A percentile compares a stretch with the other conserved stretches of the same genome.
Conservation (phyloP, 1,140 invertebrate species). For the Brachionus asplanchnoidis region DNA sequence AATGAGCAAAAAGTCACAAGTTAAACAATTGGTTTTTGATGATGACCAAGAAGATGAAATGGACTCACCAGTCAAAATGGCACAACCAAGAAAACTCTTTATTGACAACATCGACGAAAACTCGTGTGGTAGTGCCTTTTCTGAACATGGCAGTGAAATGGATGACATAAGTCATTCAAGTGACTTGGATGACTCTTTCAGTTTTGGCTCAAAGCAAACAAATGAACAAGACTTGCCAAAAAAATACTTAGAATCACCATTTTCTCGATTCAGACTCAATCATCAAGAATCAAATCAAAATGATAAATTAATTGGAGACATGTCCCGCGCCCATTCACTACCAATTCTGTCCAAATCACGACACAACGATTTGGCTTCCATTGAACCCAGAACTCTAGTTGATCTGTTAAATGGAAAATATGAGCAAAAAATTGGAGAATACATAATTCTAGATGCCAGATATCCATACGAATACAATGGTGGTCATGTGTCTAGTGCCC, state of each 20-base stretch:
- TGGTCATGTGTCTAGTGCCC: slow-evolving; percentile 77
- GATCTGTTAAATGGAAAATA: slow-evolving; percentile 13
- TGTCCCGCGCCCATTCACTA: not conserved
- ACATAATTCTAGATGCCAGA: slow-evolving; percentile 61
- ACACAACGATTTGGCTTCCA: slow-evolving; percentile 27
- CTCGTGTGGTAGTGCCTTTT: not conserved
- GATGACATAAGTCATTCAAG: not conserved
- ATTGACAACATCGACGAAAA: slow-evolving; percentile 1
- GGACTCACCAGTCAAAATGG: not conserved
- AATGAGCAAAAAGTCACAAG: not conserved
- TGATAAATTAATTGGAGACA: not conserved
- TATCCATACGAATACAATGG: slow-evolving; percentile 96
- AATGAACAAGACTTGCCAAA: not conserved
- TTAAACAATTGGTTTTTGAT: not conserved
- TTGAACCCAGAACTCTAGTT: not conserved
- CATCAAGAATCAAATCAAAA: not conserved
- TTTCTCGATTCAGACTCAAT: not conserved
- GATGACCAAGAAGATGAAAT: not conserved
- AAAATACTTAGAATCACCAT: not conserved
- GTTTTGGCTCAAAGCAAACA: not conserved
- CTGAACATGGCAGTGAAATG: not conserved
- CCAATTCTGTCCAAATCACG: not conserved
- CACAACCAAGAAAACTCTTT: not conserved
- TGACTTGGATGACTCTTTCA: not conserved
- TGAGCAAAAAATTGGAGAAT: not conserved